A percentile compares a stretch with the other conserved stretches of the same genome.
Evolutionary conservation across 2,888 invertebrate genomes (phyloP).

Genomic region (Antheraea assamensis): DNA sequence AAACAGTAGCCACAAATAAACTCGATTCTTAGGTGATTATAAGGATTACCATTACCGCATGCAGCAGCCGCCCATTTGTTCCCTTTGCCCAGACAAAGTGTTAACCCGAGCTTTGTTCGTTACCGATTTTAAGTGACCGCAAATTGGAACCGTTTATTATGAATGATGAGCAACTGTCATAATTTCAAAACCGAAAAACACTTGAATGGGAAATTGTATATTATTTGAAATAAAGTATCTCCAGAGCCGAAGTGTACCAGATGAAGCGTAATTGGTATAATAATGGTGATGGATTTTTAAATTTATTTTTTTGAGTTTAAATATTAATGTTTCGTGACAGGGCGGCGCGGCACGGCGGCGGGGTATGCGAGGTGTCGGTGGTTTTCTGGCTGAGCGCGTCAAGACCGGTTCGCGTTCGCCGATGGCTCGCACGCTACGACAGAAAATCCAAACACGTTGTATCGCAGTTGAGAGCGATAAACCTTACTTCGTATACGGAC

Average conservation of each 20-base stretch:
- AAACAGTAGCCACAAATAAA: slow-evolving; percentile 30
- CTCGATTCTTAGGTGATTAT: slow-evolving; percentile 52
- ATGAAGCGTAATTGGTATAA: slow-evolving; percentile 66
- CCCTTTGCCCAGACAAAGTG: slow-evolving; percentile 66
- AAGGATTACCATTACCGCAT: slow-evolving; percentile 62
- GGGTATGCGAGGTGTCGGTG: slow-evolving; percentile 73
- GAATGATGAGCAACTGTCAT: slow-evolving; percentile 43
- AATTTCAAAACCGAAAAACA: slow-evolving; percentile 42
- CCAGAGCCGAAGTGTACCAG: slow-evolving; percentile 44
- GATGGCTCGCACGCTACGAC: slow-evolving; percentile 66
- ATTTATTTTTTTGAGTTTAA: slow-evolving; percentile 67
- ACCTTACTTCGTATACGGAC: slow-evolving; percentile 65
- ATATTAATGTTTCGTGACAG: slow-evolving; percentile 80
- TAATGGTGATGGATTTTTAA: slow-evolving; percentile 63
- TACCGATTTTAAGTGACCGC: slow-evolving; percentile 55
- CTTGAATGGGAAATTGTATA: slow-evolving; percentile 42
- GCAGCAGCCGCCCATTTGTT: slow-evolving; percentile 67
- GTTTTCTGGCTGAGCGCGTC: slow-evolving; percentile 79
- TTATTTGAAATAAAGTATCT: slow-evolving; percentile 48
- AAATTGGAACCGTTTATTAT: slow-evolving; percentile 45
- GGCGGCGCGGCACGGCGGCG: slow-evolving; percentile 48
- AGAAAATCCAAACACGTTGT: slow-evolving; percentile 70
- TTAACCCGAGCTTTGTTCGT: slow-evolving; percentile 57
- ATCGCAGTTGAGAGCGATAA: slow-evolving; percentile 71
- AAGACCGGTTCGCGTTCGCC: slow-evolving; percentile 77